Evolutionary conservation across 2,797 vertebrate genomes (phyloP).

Genomic region (Euthynnus affinis): DNA sequence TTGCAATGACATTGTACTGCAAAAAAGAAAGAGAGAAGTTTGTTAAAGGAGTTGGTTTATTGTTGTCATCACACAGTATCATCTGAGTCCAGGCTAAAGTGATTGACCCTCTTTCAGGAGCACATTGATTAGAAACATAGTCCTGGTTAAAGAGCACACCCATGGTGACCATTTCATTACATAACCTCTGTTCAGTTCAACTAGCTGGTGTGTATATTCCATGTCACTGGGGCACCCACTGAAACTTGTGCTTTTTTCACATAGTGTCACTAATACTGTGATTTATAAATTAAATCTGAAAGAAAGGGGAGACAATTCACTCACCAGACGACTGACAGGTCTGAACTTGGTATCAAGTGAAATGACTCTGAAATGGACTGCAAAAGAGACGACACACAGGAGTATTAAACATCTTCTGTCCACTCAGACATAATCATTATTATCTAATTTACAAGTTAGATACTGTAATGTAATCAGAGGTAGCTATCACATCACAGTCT

Average conservation of each 20-base stretch:
- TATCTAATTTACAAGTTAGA: background rate
- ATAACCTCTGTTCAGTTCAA: background rate
- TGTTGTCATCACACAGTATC: background rate
- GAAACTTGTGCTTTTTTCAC: background rate
- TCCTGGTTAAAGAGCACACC: background rate
- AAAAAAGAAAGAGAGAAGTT: constrained; percentile 24
- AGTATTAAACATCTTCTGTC: background rate
- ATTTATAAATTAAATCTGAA: background rate
- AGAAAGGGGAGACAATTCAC: constrained; percentile 15
- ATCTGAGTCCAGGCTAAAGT: no score
- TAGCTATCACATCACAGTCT: no score
- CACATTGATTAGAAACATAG: constrained; percentile 6
- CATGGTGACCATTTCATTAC: background rate
- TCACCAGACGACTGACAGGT: constrained; percentile 73
- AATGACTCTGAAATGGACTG: constrained; percentile 90
- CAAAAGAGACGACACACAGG: background rate
- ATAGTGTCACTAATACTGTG: background rate
- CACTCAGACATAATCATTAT: background rate
- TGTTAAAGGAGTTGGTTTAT: background rate
- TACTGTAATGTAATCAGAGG: no score
- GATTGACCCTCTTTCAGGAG: constrained; percentile 13
- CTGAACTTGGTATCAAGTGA: constrained; percentile 85
- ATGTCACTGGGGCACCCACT: background rate
- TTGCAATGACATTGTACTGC: constrained; percentile 69
- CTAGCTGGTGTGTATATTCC: background rate